Conservation (phyloP, 1,140 invertebrate species). For the Hypothenemus hampei region DNA sequence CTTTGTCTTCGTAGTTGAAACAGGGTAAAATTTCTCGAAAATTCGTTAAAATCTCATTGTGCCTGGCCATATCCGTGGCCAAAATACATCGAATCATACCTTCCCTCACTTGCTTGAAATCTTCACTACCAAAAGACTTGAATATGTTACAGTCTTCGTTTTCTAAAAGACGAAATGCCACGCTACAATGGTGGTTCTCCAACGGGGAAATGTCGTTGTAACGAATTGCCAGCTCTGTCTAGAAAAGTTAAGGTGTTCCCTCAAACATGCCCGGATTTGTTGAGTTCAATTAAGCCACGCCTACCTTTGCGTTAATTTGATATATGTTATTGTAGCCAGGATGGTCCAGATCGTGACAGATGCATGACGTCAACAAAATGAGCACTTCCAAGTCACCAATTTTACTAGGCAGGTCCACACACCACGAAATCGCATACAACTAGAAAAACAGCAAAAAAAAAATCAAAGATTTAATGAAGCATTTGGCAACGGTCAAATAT, state of each 20-base stretch:
- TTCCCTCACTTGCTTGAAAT: conserved; percentile 62
- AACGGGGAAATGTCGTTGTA: conserved; percentile 88
- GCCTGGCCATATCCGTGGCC: conserved; percentile 82
- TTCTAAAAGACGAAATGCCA: conserved; percentile 76
- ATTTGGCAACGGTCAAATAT: no score
- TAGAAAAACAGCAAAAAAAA: conserved; percentile 43
- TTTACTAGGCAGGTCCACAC: conserved; percentile 62
- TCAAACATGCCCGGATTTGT: neutral
- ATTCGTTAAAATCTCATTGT: conserved; percentile 78
- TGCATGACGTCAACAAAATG: conserved; percentile 75
- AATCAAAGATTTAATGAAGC: neutral
- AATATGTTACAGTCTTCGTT: conserved; percentile 75
- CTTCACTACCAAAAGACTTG: conserved; percentile 58
- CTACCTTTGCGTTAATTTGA: conserved; percentile 73
- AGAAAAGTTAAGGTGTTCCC: neutral
- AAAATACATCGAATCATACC: conserved; percentile 82
- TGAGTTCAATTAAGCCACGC: no score
- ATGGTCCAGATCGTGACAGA: conserved; percentile 89
- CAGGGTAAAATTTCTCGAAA: conserved; percentile 65
- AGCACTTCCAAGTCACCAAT: conserved; percentile 73
- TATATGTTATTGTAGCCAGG: conserved; percentile 88
- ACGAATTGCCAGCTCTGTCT: conserved; percentile 74
- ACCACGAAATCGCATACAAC: conserved; percentile 84
- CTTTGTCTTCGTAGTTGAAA: conserved; percentile 71
- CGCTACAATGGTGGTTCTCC: conserved; percentile 86